Evolutionary conservation across 2,888 invertebrate genomes (phyloP), one percentile per base, ranked within the genome.

Genomic region (Eupsilia transversa): DNA sequence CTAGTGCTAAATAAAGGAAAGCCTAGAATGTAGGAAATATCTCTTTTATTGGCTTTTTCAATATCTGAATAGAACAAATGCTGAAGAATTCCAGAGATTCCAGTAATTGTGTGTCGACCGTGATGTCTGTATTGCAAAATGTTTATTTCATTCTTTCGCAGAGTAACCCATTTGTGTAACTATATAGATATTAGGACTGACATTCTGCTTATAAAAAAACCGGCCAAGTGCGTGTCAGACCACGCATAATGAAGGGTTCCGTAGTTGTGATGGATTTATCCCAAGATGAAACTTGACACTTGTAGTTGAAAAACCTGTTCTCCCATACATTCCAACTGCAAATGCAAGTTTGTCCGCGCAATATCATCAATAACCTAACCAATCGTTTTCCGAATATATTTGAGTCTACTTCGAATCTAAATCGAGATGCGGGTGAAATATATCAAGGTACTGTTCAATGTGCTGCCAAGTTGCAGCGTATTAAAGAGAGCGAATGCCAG

Each of bases 391-490:
- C 27, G 46, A 60, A 73, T 60, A 38, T 49, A 73, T 30, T 14
- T 27, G 5, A 80, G 4, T 54, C 49, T 27, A 27, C 14, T 66
- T 38, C 3, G 52, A 54, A 66, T 43, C 33, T 57, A 66, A 63
- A 82, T 60, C 60, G 35, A 41, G 54, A 61, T 74, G 59, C 33
- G 14, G 77, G 59, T 64, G 52, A 54, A 54, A 82, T 82, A 82
- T 38, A 65, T 70, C 27, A 70, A 27, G 56, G 0, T 35, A 30
- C 7, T 23, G 54, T 64, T 65, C 68, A 65, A 35, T 68, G 54
- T 52, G 49, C 59, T 12, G 14, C 17, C 35, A 10, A 49, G 46
- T 49, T 43, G 20, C 60, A 57, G 43, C 17, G 41, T 35, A 54
- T 20, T 52, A 52, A 56, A 69, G 30, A 65, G 46, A 56, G 6